Evolutionary conservation across 2,888 invertebrate genomes (phyloP), one percentile per base, ranked within the genome.

Genomic region (Onchidella celtica): DNA sequence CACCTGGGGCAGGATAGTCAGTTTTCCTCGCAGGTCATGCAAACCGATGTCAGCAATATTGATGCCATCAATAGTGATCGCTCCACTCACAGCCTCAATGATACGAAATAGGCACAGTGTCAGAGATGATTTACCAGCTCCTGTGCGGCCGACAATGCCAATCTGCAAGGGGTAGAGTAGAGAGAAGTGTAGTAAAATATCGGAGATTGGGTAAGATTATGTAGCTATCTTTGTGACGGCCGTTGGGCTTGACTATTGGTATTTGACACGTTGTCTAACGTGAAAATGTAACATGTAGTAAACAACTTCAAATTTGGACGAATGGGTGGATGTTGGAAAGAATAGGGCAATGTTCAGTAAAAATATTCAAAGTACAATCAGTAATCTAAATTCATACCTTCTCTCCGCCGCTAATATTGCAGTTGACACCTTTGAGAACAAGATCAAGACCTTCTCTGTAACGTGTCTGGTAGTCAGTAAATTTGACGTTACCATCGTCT

Each of bases 381-480:
- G n/a, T n/a, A n/a, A n/a, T n/a, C n/a, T n/a, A n/a, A 47, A 47
- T 11, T 47, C 47, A 11, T 40, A 91, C 92, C 89, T 92, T 93
- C 86, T 93, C 91, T 74, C 89, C 89, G 6, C 88, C 85, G 17
- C 88, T 85, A 32, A 93, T 89, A 11, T 83, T 85, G 82, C 89
- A 89, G 78, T 85, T 86, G 34, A 93, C 89, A 3, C 90, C 89
- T 66, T 89, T 89, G 6, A 93, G 87, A 9, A 92, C 93, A 1
- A 92, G 87, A 66, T 91, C 91, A 17, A 92, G 86, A 1, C 90
- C 93, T 40, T 87, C 85, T 47, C 93, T 85, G 84, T 93, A 93
- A 24, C 91, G 85, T 0, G 91, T 90, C 63, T 89, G 86, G 84
- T 91, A 92, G 59, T 89, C 78, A 14, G 86, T 82, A 84, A 93